Conservation (phyloP, 1,140 invertebrate genomes). For the Drosophila nikananu region DNA sequence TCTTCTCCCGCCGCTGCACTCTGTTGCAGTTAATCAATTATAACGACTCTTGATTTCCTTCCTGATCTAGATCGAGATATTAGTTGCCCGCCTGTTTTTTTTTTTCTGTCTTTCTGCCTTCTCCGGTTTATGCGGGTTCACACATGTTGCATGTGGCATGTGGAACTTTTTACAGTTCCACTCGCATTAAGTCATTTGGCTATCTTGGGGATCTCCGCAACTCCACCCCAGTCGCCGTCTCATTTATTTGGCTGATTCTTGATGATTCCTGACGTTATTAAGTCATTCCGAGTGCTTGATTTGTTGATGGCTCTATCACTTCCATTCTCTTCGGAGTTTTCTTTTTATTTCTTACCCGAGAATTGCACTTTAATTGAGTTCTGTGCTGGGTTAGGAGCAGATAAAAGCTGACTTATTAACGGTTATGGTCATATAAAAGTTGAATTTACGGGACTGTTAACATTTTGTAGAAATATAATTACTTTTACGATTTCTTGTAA, state of each 20-base stretch:
- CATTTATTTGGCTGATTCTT: conserved; percentile 46
- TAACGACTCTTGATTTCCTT: conserved; percentile 85
- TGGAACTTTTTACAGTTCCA: conserved; percentile 47
- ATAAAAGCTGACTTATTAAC: conserved; percentile 17
- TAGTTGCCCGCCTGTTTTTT: conserved; percentile 40
- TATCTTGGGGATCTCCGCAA: conserved; percentile 19
- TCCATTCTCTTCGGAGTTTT: conserved; percentile 21
- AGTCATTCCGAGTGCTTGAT: conserved; percentile 61
- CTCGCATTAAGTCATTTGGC: conserved; percentile 64
- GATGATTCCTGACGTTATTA: conserved; percentile 46
- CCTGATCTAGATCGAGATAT: conserved; percentile 85
- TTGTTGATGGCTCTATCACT: conserved; percentile 62
- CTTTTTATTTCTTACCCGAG: not conserved
- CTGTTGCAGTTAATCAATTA: conserved; percentile 85
- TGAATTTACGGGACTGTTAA: not conserved
- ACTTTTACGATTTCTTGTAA: not conserved
- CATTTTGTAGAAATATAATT: conserved; percentile 13
- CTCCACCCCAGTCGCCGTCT: conserved; percentile 8
- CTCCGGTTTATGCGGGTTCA: conserved; percentile 41
- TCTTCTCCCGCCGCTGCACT: conserved; percentile 21
- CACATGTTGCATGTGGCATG: conserved; percentile 40
- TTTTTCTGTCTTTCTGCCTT: conserved; percentile 3
- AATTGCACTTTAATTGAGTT: conserved; percentile 64
- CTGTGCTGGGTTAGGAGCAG: conserved; percentile 35
- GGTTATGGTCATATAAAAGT: conserved; percentile 16